These are phyloP conservation scores for Peromyscus attwateri DNA, from an alignment of 2,797 vertebrate genomes.

Conservation along the genomic window DNA sequence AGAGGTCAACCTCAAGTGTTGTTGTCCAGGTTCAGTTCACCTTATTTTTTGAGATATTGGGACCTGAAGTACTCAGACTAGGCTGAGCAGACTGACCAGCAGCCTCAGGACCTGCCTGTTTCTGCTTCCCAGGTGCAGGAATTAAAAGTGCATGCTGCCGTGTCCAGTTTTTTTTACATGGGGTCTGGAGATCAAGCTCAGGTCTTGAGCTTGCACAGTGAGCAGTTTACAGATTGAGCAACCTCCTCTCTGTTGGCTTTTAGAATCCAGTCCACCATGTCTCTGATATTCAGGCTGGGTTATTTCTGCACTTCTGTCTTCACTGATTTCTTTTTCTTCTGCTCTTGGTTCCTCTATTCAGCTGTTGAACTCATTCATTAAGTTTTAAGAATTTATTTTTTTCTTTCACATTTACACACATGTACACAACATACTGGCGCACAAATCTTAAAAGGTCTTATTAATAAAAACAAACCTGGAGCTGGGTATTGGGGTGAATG, in stretches of 20 bases:
- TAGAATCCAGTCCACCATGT: not conserved
- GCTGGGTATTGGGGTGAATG: too few relatives aligned
- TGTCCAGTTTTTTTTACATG: not conserved
- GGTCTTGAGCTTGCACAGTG: not conserved
- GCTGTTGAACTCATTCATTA: not conserved
- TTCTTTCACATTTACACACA: not conserved
- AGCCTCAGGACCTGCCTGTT: not conserved
- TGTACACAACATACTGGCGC: not conserved
- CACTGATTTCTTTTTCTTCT: not conserved
- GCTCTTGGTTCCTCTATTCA: not conserved
- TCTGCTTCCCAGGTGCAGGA: not conserved
- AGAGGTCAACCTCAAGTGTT: not conserved
- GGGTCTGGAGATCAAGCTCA: not conserved
- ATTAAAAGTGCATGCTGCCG: too few relatives aligned
- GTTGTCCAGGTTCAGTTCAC: not conserved
- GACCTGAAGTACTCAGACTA: not conserved
- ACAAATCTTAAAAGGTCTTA: too few relatives aligned
- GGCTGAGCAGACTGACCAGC: too few relatives aligned
- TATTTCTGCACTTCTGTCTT: not conserved
- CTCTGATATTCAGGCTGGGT: not conserved
- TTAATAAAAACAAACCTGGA: too few relatives aligned
- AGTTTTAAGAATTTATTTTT: not conserved
- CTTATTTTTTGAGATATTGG: not conserved
- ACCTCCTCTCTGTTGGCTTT: not conserved
- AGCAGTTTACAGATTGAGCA: not conserved